Percentiles rank a stretch among this genome's conserved stretches.
Evolutionary conservation across 2,888 invertebrate species (phyloP).

Genomic region (Stratiomys singularior): DNA sequence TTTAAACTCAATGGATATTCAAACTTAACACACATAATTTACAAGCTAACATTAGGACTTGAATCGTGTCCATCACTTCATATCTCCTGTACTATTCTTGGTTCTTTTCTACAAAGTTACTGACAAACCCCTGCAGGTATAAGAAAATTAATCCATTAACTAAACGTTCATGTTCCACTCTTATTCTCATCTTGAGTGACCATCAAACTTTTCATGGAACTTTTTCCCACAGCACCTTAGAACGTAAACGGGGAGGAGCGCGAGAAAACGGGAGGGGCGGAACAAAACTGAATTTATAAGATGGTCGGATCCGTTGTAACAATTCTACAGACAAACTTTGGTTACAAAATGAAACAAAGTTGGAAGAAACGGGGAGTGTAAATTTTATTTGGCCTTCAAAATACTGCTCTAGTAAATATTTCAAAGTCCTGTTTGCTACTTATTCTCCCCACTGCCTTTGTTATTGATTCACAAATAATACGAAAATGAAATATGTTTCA

Average conservation of each 20-base stretch:
- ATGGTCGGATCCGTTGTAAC: neutral
- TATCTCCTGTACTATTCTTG: no score
- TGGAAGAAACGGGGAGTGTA: no score
- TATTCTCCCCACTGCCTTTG: neutral
- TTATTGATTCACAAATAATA: constrained; percentile 4
- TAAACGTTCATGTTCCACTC: constrained; percentile 13
- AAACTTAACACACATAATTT: no score
- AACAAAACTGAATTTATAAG: neutral
- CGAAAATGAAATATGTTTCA: constrained; percentile 3
- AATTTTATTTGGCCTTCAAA: no score
- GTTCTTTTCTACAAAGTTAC: neutral
- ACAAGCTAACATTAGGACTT: no score
- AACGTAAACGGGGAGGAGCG: neutral
- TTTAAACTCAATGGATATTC: no score
- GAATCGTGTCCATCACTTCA: no score
- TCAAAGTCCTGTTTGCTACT: no score
- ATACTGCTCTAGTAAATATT: no score
- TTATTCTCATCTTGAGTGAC: neutral
- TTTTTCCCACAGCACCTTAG: no score
- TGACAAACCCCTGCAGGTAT: constrained; percentile 8
- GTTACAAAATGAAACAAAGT: no score
- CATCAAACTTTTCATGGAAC: constrained; percentile 13
- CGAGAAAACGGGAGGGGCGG: neutral
- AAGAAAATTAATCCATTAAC: constrained; percentile 41
- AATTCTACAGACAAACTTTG: no score